phyloP scores from a whole-genome alignment of 2,888 invertebrate genomes.

The Agonopterix alstromeriana region DNA sequence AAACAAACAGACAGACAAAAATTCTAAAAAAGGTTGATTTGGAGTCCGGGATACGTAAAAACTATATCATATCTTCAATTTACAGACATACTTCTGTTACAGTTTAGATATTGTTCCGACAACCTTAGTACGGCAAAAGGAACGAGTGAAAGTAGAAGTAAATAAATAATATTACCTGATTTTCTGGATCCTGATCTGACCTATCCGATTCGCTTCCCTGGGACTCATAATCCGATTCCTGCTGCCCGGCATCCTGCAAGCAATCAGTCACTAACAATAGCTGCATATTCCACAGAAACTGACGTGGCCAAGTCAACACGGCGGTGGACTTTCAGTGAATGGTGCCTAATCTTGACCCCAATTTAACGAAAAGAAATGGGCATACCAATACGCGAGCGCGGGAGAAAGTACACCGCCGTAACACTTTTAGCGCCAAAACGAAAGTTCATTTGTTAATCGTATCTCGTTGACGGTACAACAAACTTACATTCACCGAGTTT shows the following conservation, averaged over 20 bases:
- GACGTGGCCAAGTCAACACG: slow-evolving; percentile 53
- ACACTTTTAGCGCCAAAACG: slow-evolving; percentile 66
- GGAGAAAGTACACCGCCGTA: slow-evolving; percentile 64
- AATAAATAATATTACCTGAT: slow-evolving; percentile 69
- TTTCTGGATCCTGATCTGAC: slow-evolving; percentile 83
- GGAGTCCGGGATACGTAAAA: no score
- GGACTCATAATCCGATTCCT: slow-evolving; percentile 70
- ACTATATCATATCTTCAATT: no score
- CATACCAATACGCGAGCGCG: slow-evolving; percentile 66
- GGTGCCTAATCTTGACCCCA: slow-evolving; percentile 68
- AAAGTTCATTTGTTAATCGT: slow-evolving; percentile 36
- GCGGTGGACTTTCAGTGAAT: slow-evolving; percentile 49
- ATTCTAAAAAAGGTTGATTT: no score
- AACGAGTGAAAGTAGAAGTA: background rate
- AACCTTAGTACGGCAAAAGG: no score
- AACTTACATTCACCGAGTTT: slow-evolving; percentile 66
- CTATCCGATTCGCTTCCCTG: slow-evolving; percentile 70
- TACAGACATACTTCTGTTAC: no score
- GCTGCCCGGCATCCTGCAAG: slow-evolving; percentile 63
- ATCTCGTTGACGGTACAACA: slow-evolving; percentile 20
- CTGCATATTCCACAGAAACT: slow-evolving; percentile 45
- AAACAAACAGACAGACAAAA: no score
- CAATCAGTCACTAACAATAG: slow-evolving; percentile 57
- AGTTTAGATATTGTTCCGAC: no score
- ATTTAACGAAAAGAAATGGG: slow-evolving; percentile 67